Evolutionary conservation across 2,797 vertebrate genomes (phyloP).

Genomic region (Phoxinus dragarum): DNA sequence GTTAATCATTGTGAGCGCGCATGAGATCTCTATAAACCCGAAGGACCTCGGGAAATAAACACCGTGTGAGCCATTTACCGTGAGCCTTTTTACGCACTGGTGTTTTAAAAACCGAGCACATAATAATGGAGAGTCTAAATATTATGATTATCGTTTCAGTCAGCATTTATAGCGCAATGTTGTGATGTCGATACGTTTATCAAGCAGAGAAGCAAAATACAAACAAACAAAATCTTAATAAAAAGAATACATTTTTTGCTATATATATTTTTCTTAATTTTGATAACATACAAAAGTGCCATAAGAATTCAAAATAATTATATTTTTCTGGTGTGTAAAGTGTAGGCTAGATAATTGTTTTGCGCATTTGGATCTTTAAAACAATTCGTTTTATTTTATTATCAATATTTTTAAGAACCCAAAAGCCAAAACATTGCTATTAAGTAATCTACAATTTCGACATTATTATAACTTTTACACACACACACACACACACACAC

Average conservation of each 20-base stretch:
- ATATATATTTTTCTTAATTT: not conserved
- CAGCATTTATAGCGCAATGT: not conserved
- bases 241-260: not conserved
- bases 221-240: not conserved
- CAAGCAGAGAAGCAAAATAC: not conserved
- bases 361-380: not conserved
- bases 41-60: slow-evolving; percentile 68
- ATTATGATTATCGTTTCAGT: slow-evolving; percentile 26
- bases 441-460: not conserved
- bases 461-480: not conserved
- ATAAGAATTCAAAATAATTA: not conserved
- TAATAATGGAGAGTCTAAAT: slow-evolving; percentile 35
- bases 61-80: slow-evolving; percentile 71
- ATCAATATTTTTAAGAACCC: not conserved
- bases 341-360: not conserved
- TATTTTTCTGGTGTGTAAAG: not conserved
- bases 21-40: slow-evolving; percentile 86
- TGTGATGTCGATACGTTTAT: not conserved
- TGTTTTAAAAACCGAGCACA: slow-evolving; percentile 14
- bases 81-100: slow-evolving; percentile 56
- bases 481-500: too few relatives aligned
- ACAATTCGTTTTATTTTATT: not conserved
- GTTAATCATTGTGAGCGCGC: slow-evolving; percentile 89
- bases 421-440: not conserved
- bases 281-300: not conserved